phyloP scores from a whole-genome alignment of 2,797 vertebrate species.

The Thunnus albacares region DNA sequence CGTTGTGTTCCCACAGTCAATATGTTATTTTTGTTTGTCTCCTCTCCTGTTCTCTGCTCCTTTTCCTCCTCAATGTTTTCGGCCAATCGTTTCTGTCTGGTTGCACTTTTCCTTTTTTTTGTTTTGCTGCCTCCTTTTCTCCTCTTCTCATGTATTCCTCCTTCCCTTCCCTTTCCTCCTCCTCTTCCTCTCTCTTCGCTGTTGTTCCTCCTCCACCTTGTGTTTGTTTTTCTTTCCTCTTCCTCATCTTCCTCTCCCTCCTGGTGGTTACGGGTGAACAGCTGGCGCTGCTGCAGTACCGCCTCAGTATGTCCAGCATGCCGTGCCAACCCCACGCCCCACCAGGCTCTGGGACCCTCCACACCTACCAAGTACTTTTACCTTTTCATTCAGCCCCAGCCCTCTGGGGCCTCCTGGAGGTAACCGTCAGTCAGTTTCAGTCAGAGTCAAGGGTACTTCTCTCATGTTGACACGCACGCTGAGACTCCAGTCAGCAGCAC shows the following conservation, averaged over 20 bases:
- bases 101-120: slow-evolving; percentile 44
- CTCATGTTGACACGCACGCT: slow-evolving; percentile 15
- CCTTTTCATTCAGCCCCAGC: slow-evolving; percentile 86
- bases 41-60: slow-evolving; percentile 54
- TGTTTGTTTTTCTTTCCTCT: slow-evolving; percentile 44
- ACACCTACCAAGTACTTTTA: slow-evolving; percentile 99
- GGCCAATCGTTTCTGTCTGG: slow-evolving; percentile 62
- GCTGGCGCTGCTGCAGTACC: slow-evolving; percentile 99
- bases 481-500: slow-evolving; percentile 11
- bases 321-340: slow-evolving; percentile 92
- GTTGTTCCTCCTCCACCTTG: slow-evolving; percentile 35
- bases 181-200: slow-evolving; percentile 45
- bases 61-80: slow-evolving; percentile 43
- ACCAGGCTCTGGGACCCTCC: slow-evolving; percentile 95
- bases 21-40: slow-evolving; percentile 68
- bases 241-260: slow-evolving; percentile 60
- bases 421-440: slow-evolving; percentile 60
- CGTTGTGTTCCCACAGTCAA: slow-evolving; percentile 68
- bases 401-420: slow-evolving; percentile 83
- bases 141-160: slow-evolving; percentile 56
- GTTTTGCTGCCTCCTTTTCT: slow-evolving; percentile 44
- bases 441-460: slow-evolving; percentile 75
- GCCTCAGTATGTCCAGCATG: slow-evolving; percentile 98
- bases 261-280: slow-evolving; percentile 91
- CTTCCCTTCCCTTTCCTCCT: slow-evolving; percentile 50